phyloP scores from a whole-genome alignment of 2,113 vertebrate species.

The Edolisoma coerulescens region DNA sequence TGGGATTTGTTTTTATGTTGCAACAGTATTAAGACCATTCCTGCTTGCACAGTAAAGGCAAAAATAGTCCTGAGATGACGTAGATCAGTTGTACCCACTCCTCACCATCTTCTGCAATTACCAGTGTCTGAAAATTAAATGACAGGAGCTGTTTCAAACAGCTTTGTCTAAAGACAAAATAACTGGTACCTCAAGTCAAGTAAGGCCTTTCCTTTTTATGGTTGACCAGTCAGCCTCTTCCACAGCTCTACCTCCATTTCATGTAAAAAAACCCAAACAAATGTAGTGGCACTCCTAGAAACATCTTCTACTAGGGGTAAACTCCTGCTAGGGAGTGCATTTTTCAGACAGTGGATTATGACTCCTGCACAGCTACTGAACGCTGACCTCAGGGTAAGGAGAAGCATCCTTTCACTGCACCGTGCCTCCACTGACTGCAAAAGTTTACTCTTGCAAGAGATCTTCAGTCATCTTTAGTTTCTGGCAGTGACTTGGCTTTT shows the following conservation, averaged over 20 bases:
- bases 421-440: background rate
- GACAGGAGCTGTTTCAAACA: background rate
- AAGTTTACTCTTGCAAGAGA: background rate
- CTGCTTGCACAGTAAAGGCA: background rate
- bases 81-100: fast-evolving
- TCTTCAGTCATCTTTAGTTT: background rate
- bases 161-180: background rate
- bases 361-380: background rate
- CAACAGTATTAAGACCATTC: background rate
- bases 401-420: background rate
- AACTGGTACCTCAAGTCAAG: background rate
- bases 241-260: background rate
- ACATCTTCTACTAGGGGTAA: background rate
- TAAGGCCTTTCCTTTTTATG: background rate
- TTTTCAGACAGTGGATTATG: background rate
- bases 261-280: background rate
- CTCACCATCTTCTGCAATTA: background rate
- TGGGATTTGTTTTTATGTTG: background rate
- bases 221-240: background rate
- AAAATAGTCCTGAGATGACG: background rate
- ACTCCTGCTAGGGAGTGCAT: background rate
- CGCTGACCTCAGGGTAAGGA: background rate
- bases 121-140: background rate
- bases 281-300: background rate
- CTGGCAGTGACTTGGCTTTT: background rate